Percentiles rank a stretch among this genome's conserved stretches.
phyloP scores from a whole-genome alignment of 2,888 invertebrate genomes.

The Epinotia ramella region DNA sequence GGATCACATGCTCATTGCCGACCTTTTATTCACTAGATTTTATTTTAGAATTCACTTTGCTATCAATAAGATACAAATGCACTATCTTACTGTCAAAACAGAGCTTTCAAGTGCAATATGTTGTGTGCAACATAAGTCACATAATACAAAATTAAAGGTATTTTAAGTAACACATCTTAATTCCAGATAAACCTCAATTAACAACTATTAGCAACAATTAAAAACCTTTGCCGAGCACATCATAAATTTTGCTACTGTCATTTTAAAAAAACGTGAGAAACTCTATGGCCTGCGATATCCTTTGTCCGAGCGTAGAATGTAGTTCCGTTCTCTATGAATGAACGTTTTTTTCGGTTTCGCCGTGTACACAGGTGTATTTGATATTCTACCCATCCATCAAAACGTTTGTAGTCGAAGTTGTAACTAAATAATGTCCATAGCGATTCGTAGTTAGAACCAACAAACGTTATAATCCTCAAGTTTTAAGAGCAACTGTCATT shows the following conservation, averaged over 20 bases:
- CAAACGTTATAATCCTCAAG: conserved; percentile 10
- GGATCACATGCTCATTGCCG: too few relatives aligned
- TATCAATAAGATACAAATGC: too few relatives aligned
- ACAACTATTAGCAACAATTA: conserved; percentile 47
- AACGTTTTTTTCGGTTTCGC: conserved; percentile 58
- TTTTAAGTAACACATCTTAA: conserved; percentile 16
- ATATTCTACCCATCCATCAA: conserved; percentile 54
- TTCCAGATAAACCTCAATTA: conserved; percentile 39
- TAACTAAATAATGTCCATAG: conserved; percentile 45
- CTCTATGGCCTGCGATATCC: conserved; percentile 62
- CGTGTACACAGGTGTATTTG: conserved; percentile 80
- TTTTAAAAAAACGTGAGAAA: conserved; percentile 78
- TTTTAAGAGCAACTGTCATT: neutral
- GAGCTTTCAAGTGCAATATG: too few relatives aligned
- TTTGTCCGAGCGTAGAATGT: conserved; percentile 66
- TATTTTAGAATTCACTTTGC: too few relatives aligned
- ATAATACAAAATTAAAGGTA: neutral
- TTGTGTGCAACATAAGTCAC: too few relatives aligned
- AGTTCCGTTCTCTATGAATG: conserved; percentile 76
- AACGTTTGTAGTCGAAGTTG: conserved; percentile 50
- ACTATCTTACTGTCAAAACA: too few relatives aligned
- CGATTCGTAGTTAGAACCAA: conserved; percentile 26
- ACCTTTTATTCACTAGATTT: too few relatives aligned
- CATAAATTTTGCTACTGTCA: conserved; percentile 71
- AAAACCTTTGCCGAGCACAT: conserved; percentile 60